Evolutionary conservation across 2,113 vertebrate genomes (phyloP).

Genomic region (Dipodomys merriami): DNA sequence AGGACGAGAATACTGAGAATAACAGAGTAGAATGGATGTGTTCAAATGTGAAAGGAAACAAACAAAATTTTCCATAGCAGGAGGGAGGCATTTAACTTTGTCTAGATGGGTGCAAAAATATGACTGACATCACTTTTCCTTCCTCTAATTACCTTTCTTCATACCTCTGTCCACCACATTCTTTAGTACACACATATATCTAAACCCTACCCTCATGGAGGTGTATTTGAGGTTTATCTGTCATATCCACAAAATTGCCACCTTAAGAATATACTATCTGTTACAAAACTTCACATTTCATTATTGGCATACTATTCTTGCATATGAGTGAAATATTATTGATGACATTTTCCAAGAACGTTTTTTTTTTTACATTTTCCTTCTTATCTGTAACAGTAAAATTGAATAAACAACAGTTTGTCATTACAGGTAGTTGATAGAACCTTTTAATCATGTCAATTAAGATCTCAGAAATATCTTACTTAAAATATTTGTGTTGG

Average conservation of each 20-base stretch:
- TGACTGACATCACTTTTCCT: neutral
- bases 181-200: neutral
- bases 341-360: neutral
- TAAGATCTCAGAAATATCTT: neutral
- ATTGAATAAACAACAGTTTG: neutral
- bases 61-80: neutral
- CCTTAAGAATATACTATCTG: neutral
- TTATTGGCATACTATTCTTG: no score
- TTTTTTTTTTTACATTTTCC: neutral
- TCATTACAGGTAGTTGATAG: neutral
- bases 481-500: neutral
- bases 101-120: no score
- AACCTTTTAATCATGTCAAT: neutral
- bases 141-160: neutral
- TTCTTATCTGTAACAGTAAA: neutral
- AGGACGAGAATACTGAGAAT: neutral
- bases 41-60: neutral
- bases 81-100: neutral
- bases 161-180: no score
- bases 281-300: neutral
- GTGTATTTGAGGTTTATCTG: neutral
- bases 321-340: no score
- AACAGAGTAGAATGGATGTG: neutral
- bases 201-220: neutral
- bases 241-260: neutral